Percentiles rank a stretch among this genome's conserved stretches.
Evolutionary conservation across 1,140 invertebrate species (phyloP).

Genomic region (Aphis gossypii): DNA sequence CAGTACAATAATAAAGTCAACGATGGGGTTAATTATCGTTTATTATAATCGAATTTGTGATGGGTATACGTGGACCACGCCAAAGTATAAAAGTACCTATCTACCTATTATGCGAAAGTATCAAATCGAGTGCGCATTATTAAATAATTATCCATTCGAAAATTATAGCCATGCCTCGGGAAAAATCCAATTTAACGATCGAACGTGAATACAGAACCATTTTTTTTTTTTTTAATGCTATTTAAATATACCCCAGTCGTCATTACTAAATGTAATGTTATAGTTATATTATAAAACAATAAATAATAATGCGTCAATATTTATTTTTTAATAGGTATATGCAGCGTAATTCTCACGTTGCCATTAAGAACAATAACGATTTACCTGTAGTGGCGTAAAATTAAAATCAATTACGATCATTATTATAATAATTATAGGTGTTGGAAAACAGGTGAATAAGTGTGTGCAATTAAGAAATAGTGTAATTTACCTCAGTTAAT

Average conservation of each 20-base stretch:
- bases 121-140: not conserved
- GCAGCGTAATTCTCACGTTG: not conserved
- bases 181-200: not conserved
- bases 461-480: not conserved
- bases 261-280: not conserved
- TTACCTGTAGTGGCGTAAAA: not conserved
- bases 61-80: not conserved
- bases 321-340: not conserved
- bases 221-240: not conserved
- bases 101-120: not conserved
- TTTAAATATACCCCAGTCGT: not conserved
- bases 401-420: slow-evolving; percentile 9
- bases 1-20: not conserved
- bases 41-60: slow-evolving; percentile 13
- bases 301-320: not conserved
- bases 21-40: not conserved
- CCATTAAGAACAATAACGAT: not conserved
- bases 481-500: not conserved
- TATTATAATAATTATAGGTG: slow-evolving; percentile 11
- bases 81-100: not conserved
- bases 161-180: not conserved
- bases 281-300: not conserved
- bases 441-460: not conserved
- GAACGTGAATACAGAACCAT: not conserved
- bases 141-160: not conserved